Conservation (phyloP, 1,140 invertebrate genomes). For the Maconellicoccus hirsutus region DNA sequence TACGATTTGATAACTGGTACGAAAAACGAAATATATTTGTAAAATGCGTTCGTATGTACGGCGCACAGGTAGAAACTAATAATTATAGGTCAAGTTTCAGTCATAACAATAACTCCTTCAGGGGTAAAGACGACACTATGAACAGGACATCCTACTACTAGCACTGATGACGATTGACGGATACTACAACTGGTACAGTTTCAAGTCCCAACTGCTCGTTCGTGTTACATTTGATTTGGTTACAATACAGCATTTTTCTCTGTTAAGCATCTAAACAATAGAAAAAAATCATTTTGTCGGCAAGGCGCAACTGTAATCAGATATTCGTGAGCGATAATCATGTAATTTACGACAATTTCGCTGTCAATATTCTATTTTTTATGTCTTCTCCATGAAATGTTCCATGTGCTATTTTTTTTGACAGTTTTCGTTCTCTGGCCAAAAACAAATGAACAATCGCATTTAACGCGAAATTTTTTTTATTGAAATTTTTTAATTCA, state of each 20-base stretch:
- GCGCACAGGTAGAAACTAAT: background rate
- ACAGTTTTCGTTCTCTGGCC: no score
- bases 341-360: background rate
- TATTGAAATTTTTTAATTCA: no score
- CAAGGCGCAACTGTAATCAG: background rate
- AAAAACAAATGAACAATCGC: no score
- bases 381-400: background rate
- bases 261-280: background rate
- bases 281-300: background rate
- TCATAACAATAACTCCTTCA: background rate
- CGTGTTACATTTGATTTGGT: background rate
- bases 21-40: background rate
- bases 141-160: background rate
- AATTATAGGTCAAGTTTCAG: constrained; percentile 1
- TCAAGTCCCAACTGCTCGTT: background rate
- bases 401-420: no score
- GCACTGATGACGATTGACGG: background rate
- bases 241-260: background rate
- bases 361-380: background rate
- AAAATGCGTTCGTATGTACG: background rate
- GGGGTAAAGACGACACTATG: background rate
- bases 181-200: background rate
- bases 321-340: background rate
- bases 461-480: no score
- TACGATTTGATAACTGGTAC: background rate